Base-by-base conservation (phyloP, 2,797 vertebrate species). In the Antrozous pallidus region DNA sequence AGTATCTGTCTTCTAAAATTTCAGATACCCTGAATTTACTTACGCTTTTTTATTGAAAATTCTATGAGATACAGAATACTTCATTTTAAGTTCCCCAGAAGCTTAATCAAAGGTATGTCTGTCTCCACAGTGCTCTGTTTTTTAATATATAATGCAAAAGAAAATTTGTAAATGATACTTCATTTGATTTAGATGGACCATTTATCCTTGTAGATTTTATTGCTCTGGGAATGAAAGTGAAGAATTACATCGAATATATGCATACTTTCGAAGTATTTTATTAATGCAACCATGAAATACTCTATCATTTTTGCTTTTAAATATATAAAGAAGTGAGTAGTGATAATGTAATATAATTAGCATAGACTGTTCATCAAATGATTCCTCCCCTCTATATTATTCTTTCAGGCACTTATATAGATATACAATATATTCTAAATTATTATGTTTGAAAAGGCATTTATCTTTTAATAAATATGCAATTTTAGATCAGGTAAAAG, bases 131-230 rank as follows among this genome's bases (percentile, higher is more conserved):
- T 97, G 70, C 42, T 82, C 17, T 92, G 13, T 95, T 91, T 82
- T 89, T 95, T 49, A 93, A 95, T 63, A 96, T 65, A 96, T 54
- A 36, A 93, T 94, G 42, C 51, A 26, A 93, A 96, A 93, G 92
- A 92, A 97, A 70, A 14, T 95, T 96, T 97, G 79, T 96, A 97
- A 97, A 96, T 97, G 58, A 93, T 95, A 96, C 86, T 96, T 97
- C 63, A 63, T 95, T 97, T 97, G 74, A 95, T 87, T 97, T 92
- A 38, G 85, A 95, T 91, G 95, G 94, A 56, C 31, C 28, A 97
- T 98, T 97, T 92, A 97, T 97, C 61, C 94, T 97, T 77, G n/a
- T 92, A 89, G 90, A 94, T 97, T 96, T 94, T 97, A 92, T 95
- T 97, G 69, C 82, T 11, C 38, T 96, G 31, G 78, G 96, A 96